Evolutionary conservation across 2,797 vertebrate genomes (phyloP), one percentile per base, ranked within the genome.

Genomic region (Anabacerthia variegaticeps): DNA sequence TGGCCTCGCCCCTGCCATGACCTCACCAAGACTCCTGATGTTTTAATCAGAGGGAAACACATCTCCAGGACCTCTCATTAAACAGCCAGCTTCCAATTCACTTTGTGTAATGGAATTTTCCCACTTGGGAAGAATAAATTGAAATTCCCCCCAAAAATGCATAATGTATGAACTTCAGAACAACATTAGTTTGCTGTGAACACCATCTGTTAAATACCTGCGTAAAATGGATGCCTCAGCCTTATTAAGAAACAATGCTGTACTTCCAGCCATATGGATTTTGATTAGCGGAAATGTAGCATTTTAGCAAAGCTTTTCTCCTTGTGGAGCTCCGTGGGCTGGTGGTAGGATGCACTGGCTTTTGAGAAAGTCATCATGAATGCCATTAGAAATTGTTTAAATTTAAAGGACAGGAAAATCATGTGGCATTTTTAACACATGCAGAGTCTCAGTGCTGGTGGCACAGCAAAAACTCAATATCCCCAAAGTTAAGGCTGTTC

Each of bases 131-230:
- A 88, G 88, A 73, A 58, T 78, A 91, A 58, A 94, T 82, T 95
- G 94, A 96, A 95, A 97, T 95, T 79, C 92, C 67, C 26, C 89
- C 62, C 76, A 72, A 32, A 89, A 78, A 91, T 52, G 76, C 93
- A 88, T 96, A 97, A 95, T 94, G 96, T 46, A 92, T 97, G 97
- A 97, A 89, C 20, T 28, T 67, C 88, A 82, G 96, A 95, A 96
- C 72, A 83, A 93, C 84, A 36, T 73, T 63, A 34, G 69, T 87
- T 95, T 88, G 85, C 89, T 49, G 77, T 27, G 93, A 72, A 43
- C 80, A 88, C 97, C 98, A 97, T 97, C 97, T 97, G 97, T 92
- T 97, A 97, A 94, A 94, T 96, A 97, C 97, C 97, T 95, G 94
- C 58, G 6, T 37, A 77, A 96, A 91, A 95, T 54, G 95, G 95